These are phyloP conservation scores for Panthera leo DNA, from an alignment of 2,113 vertebrate species.

Conservation along the genomic window DNA sequence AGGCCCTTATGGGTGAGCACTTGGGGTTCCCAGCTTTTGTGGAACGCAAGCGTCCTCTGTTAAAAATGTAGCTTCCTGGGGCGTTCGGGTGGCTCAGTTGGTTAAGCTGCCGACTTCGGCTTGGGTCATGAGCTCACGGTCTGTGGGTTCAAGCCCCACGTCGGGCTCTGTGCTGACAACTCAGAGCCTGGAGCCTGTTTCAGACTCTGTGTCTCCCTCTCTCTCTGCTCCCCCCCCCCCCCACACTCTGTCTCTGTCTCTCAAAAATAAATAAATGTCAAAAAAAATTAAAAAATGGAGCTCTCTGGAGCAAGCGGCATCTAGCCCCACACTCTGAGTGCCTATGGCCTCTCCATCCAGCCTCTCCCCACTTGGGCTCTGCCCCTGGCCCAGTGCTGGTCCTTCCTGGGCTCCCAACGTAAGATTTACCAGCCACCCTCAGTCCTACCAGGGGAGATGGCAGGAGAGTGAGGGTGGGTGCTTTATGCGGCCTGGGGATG, in stretches of 20 bases:
- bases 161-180: too few relatives aligned
- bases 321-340: rapidly evolving
- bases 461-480: background rate
- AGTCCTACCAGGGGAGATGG: background rate
- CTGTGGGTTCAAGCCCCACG: too few relatives aligned
- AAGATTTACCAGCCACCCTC: background rate
- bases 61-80: background rate
- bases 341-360: background rate
- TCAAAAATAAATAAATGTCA: too few relatives aligned
- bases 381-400: background rate
- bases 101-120: too few relatives aligned
- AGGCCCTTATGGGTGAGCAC: background rate
- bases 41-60: rapidly evolving
- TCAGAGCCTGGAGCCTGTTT: too few relatives aligned
- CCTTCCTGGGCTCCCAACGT: background rate
- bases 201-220: too few relatives aligned
- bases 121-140: too few relatives aligned
- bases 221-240: too few relatives aligned
- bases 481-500: background rate
- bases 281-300: background rate
- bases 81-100: too few relatives aligned
- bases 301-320: background rate
- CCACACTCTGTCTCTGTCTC: too few relatives aligned
- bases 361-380: background rate
- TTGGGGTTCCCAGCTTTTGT: rapidly evolving